Base-by-base conservation (phyloP, 2,797 vertebrate species). In the Leptodactylus fallax region DNA sequence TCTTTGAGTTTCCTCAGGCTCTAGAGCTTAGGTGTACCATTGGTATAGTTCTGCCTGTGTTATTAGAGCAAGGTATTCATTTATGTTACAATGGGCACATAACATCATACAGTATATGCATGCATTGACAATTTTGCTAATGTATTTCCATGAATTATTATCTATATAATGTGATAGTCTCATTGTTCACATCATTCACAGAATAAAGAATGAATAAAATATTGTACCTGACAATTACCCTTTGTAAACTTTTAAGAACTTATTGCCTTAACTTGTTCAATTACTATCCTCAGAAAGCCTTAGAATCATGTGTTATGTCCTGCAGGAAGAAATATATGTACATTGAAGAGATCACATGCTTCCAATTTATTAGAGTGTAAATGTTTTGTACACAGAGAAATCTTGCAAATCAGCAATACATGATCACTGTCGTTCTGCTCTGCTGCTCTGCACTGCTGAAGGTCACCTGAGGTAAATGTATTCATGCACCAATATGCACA, bases 381-480 rank as follows among this genome's bases (percentile, higher is more conserved):
- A 72, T 72, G 53, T 83, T n/a, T 55, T 72, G 51, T 58, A 83
- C 27, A 58, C 14, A 69, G 69, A 81, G 36, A 81, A 81, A 45
- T 80, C 11, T 47, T 49, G 45, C 72, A 81, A 65, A 65, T 51
- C 36, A 63, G 36, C 45, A 81, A 55, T 53, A 83, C 25, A 45
- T 56, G 65, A 58, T 83, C 49, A n/a, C 49, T 55, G 81, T 49
- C 11, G 45, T 51, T 82, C 47, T 69, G 63, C 81, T 49, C 60
- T 67, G 47, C 21, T 69, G 47, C 49, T 6, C 21, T 83, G 49
- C 23, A 45, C 51, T 36, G 17, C 51, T 56, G 51, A 36, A 51
- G 81, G 81, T 72, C 81, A 72, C 16, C 7, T 71, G 21, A 71
- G 67, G 81, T 83, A 83, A 72, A 72, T 72, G 49, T 83, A 27